Percentiles rank a stretch among this genome's conserved stretches.
phyloP scores from a whole-genome alignment of 2,797 vertebrate species.

The Propithecus perrieri region DNA sequence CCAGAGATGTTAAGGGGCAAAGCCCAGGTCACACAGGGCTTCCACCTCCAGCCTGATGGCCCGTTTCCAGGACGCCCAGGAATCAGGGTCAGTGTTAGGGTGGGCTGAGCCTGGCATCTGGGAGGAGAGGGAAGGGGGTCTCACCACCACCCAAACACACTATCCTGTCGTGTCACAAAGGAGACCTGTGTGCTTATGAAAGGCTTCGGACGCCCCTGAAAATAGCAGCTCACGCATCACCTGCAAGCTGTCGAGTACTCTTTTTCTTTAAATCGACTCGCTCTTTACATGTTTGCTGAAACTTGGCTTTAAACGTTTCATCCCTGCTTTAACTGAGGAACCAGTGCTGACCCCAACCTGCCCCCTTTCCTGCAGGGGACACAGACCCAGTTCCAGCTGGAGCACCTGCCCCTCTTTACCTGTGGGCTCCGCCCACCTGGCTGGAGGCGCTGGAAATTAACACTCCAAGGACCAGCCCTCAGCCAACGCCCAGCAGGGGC shows the following conservation, averaged over 20 bases:
- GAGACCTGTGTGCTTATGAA: not conserved
- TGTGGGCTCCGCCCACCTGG: not conserved
- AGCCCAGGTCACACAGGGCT: not conserved
- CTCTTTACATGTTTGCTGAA: not conserved
- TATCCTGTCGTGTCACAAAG: too few relatives aligned
- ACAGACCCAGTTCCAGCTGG: not conserved
- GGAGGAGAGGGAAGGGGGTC: not conserved
- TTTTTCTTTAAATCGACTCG: not conserved
- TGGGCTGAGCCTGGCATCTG: not conserved
- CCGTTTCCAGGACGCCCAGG: not conserved
- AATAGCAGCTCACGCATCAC: not conserved
- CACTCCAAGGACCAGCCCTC: not conserved
- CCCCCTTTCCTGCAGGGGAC: not conserved
- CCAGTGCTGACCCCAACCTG: not conserved
- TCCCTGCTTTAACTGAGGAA: not conserved
- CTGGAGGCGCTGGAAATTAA: not conserved
- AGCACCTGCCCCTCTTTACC: not conserved
- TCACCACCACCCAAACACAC: not conserved
- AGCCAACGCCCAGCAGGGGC: not conserved
- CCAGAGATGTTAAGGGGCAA: not conserved
- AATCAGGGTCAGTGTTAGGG: not conserved
- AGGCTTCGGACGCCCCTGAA: not conserved
- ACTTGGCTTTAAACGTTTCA: not conserved
- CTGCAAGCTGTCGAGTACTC: fast-evolving
- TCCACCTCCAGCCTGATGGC: not conserved